Base-by-base conservation (phyloP, 1,140 invertebrate genomes). In the Papilio machaon region DNA sequence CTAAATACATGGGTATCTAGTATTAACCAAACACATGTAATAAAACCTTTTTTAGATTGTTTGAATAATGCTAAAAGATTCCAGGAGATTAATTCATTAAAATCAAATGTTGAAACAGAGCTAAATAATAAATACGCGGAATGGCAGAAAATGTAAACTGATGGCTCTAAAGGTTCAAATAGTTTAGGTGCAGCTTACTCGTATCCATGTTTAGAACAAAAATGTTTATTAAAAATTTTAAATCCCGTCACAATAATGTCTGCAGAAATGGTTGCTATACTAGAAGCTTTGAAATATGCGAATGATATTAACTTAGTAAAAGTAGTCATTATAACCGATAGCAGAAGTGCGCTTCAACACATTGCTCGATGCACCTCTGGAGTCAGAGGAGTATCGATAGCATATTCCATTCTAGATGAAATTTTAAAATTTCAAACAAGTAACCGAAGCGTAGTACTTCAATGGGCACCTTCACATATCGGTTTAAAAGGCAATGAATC, bases 341-440 rank as follows among this genome's bases (percentile, higher is more conserved):
- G 54, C n/a, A 17, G 54, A 58, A 58, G 54, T 58, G 7, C 17
- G 15, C n/a, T 58, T n/a, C 54, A 58, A 58, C 54, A 58, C 54
- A 58, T 58, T 58, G 54, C 54, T 58, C 54, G 54, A 19, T 58
- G 54, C 54, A 58, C 54, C 54, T 58, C 54, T 58, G 54, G 54
- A 17, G 5, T 58, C 54, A 58, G 54, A 58, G 54, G 54, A 58
- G 54, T 58, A 58, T 58, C 54, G 49, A 52, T 52, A 52, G 49
- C 49, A 52, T 52, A 52, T 15, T 52, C 49, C 49, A 52, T 52
- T 52, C 10, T 52, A 52, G 49, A 52, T 0, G 49, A 52, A 52
- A 52, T 52, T 11, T 52, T 52, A 52, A 52, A 52, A 15, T 52
- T 52, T 52, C 49, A 52, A 52, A 13, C 49, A 11, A 52, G 49